Evolutionary conservation across 2,113 vertebrate species (phyloP).

Genomic region (Peucedramus taeniatus): DNA sequence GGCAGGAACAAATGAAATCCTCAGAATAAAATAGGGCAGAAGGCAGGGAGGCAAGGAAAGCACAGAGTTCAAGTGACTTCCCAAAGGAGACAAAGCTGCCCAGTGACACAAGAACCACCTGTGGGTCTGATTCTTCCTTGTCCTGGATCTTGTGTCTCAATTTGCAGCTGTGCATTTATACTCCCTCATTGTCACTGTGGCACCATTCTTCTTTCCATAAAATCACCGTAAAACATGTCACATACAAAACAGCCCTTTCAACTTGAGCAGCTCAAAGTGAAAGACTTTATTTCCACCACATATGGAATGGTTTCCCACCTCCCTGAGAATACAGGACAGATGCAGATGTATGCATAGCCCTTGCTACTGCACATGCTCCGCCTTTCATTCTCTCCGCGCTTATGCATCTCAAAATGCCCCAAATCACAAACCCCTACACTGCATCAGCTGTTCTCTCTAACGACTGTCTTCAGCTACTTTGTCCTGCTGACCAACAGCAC

Average conservation of each 20-base stretch:
- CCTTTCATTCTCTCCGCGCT: background rate
- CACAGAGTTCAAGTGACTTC: background rate
- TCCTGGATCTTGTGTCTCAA: background rate
- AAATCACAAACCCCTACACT: background rate
- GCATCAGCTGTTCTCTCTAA: background rate
- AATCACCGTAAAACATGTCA: background rate
- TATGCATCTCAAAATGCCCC: background rate
- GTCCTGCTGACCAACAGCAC: background rate
- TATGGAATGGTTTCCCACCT: background rate
- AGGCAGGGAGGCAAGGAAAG: background rate
- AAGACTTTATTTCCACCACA: background rate
- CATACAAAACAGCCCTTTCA: background rate
- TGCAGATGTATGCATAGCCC: background rate
- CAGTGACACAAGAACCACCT: background rate
- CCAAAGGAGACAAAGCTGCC: background rate
- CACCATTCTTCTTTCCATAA: background rate
- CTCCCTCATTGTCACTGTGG: background rate
- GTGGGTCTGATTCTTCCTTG: background rate
- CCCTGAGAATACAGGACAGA: background rate
- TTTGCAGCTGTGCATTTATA: background rate
- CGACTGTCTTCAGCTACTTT: background rate
- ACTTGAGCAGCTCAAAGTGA: background rate
- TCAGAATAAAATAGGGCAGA: background rate
- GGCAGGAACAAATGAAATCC: background rate
- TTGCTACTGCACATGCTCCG: background rate